Evolutionary conservation across 2,797 vertebrate species (phyloP), one percentile per base, ranked within the genome.

Genomic region (Crocodylus rhombifer): DNA sequence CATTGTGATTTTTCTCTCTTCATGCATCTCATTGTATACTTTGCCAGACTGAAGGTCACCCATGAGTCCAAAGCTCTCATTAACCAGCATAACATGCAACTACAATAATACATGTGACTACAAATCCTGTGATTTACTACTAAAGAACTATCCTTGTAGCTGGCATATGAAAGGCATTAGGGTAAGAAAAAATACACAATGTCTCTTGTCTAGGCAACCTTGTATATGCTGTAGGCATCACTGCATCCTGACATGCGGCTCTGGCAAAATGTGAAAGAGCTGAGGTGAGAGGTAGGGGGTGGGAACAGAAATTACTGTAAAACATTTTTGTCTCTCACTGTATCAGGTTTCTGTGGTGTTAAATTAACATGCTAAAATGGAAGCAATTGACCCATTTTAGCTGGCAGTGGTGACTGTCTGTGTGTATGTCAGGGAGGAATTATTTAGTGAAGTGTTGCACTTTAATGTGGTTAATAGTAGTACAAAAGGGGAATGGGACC

Each of bases 401-500:
- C 69, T 26, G 73, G 84, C 78, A 61, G 36, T 87, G 77, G 28
- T 93, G 42, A 42, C 42, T 42, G 51, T 85, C 82, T 82, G 28
- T 91, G n/a, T 83, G 75, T 78, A 63, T 88, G n/a, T 71, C 89
- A 69, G 92, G 80, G 80, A 85, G 87, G 90, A 94, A 92, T 95
- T 96, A 93, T 96, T 97, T 90, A 92, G 92, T 87, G 79, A 36
- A 92, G 58, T 95, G 82, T 95, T 91, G 88, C 92, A 93, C 95
- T 97, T 96, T 97, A 94, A 97, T 96, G 95, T 95, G 77, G 91
- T 14, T 76, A 96, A 97, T 96, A 93, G 95, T 96, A 97, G 91
- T 97, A 96, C 86, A 96, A 96, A 97, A 97, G 95, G 96, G 83
- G 88, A 97, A 94, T 92, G 89, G 83, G 93, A 96, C 95, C 94